Evolutionary conservation across 2,113 vertebrate genomes (phyloP), one percentile per base, ranked within the genome.

Genomic region (Ciconia boyciana): DNA sequence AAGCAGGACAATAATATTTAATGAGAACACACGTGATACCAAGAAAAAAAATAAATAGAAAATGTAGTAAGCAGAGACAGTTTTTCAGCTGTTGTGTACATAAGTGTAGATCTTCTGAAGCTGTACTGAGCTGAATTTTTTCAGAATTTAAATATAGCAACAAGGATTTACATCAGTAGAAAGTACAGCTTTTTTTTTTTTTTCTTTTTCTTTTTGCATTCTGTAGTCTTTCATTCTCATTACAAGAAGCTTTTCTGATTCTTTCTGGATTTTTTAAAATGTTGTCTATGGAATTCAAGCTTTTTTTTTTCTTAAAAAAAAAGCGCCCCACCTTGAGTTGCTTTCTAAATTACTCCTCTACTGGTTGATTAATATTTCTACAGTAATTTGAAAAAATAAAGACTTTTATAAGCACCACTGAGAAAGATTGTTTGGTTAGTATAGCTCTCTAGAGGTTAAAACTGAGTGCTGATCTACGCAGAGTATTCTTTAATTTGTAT

Each of bases 1-100:
- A 84, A 71, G 25, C 68, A 89, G n/a, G 39, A 68, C 64, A 95
- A 81, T 68, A 71, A 84, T 76, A 89, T 83, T 85, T 91, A 89
- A 71, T 76, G 13, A 86, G 26, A 89, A 77, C 16, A 58, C 58
- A 83, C 2, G 4, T 54, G 62, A 90, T 28, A 78, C 31, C 1
- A 4, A 87, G 41, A n/a, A 75, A 64, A 75, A 91, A 57, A 54
- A 52, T 5, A 48, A n/a, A 21, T 4, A 48, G 10, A 61, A 66
- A 65, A 39, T 43, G 2, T 46, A 34, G 22, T 19, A 82, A 71
- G 25, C 12, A 55, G 24, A 78, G 12, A 1, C 11, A 68, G 22
- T 81, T 92, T 74, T 92, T 96, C 55, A 68, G 32, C 9, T 70
- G 8, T 39, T 41, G 4, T 29, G 5, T 66, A 32, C 2, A 14